Evolutionary conservation across 2,113 vertebrate species (phyloP).

Genomic region (Ailurus styani): DNA sequence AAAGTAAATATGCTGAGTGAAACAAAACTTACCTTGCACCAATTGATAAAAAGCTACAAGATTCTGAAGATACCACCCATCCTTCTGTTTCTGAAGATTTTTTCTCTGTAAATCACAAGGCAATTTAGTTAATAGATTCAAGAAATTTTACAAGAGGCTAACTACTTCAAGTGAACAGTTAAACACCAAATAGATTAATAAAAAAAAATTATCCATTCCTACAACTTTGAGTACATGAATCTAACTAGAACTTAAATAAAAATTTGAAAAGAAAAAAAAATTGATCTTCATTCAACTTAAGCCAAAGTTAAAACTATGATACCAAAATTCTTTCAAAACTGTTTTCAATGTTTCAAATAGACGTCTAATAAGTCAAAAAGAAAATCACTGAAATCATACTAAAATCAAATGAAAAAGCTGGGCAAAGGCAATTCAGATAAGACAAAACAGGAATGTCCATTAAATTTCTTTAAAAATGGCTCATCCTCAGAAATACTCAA

Average conservation of each 20-base stretch:
- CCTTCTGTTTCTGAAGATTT: conserved; percentile 92
- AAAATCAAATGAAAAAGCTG: not conserved
- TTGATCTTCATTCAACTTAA: not conserved
- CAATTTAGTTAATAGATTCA: not conserved
- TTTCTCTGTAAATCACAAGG: conserved; percentile 78
- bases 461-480: not conserved
- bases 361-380: not conserved
- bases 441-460: not conserved
- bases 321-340: not conserved
- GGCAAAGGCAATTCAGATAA: not conserved
- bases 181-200: not conserved
- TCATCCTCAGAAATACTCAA: not conserved
- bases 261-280: not conserved
- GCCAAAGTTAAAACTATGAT: not conserved
- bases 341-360: not conserved
- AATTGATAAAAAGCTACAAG: conserved; percentile 98
- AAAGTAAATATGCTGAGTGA: not conserved
- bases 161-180: not conserved
- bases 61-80: conserved; percentile 98
- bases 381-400: not conserved
- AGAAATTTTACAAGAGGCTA: not conserved
- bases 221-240: not conserved
- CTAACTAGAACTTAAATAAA: not conserved
- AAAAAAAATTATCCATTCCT: not conserved
- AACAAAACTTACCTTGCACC: conserved; percentile 90